Conservation (phyloP, 2,888 invertebrate genomes). For the Minunthozetes semirufus region DNA sequence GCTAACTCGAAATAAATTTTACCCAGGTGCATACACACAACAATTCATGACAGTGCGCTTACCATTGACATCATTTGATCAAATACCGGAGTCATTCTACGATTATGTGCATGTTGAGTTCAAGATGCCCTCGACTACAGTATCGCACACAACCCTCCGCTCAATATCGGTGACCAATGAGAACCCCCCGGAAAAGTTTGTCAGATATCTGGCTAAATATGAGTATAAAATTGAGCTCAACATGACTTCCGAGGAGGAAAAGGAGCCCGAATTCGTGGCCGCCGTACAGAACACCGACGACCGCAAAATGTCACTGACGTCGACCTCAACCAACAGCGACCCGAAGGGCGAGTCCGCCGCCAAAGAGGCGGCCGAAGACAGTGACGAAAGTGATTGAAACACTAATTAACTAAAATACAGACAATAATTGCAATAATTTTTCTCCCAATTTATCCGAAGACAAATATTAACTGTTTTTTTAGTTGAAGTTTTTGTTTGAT, state of each 20-base stretch:
- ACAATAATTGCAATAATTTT: background rate
- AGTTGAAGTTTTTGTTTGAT: no score
- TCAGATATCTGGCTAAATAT: constrained; percentile 88
- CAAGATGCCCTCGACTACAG: constrained; percentile 95
- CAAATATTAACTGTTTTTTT: no score
- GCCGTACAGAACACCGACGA: background rate
- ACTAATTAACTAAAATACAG: no score
- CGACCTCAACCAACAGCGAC: no score
- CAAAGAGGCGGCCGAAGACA: constrained; percentile 49
- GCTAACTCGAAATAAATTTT: no score
- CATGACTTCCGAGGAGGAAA: constrained; percentile 32
- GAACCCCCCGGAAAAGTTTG: constrained; percentile 95
- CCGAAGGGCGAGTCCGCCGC: background rate
- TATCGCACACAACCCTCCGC: constrained; percentile 87
- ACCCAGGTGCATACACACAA: constrained; percentile 87
- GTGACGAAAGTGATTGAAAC: constrained; percentile 39
- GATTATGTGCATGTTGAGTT: constrained; percentile 87
- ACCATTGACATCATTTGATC: constrained; percentile 93
- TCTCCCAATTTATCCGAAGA: background rate
- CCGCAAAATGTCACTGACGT: background rate
- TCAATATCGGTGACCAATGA: constrained; percentile 76
- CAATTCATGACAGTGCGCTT: constrained; percentile 91
- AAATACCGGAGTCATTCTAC: constrained; percentile 86
- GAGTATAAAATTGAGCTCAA: constrained; percentile 83
- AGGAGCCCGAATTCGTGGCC: background rate